Base-by-base conservation (phyloP, 1,140 invertebrate genomes). In the Aphelinus certus region DNA sequence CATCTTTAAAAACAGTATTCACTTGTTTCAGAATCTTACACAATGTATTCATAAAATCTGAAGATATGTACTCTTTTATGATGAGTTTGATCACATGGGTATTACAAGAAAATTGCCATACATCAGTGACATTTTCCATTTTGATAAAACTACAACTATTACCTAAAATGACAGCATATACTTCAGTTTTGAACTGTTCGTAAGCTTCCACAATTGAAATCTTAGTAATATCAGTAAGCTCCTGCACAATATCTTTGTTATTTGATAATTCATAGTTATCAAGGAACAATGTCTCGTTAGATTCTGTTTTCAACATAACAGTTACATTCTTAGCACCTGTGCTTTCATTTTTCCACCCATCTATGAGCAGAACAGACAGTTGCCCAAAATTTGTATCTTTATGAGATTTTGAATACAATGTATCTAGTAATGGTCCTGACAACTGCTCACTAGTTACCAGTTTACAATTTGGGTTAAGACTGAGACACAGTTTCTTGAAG, bases 161-260 rank as follows among this genome's bases (percentile, higher is more conserved):
- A 9, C 75, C 75, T 42, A 72, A 51, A 67, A 76, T 76, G 10
- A 76, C 70, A 62, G 69, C 75, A 63, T 76, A 76, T 6, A 72
- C 61, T 62, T 71, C 75, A 6, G 75, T 76, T 72, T 76, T 76
- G n/a, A 71, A 72, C 26, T 76, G 62, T 7, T 76, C 75, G 57
- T 51, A 62, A 46, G 75, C 75, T 76, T 76, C 75, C 26, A 72
- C n/a, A 7, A 76, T 72, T 43, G 69, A 71, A 48, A 60, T 67
- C 70, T 71, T 76, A 10, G 64, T 66, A 62, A 76, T 72, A 43
- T 76, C 70, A 7, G 69, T 72, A 48, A 76, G 70, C 57, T 76
- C 75, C 51, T 67, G 64, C 26, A 68, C 46, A 62, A 66, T 72
- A 51, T 76, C 75, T 57, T 56, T 76, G 7, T 9, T 57, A 62